Evolutionary conservation across 2,113 vertebrate genomes (phyloP).

Genomic region (Synchiropus splendidus): DNA sequence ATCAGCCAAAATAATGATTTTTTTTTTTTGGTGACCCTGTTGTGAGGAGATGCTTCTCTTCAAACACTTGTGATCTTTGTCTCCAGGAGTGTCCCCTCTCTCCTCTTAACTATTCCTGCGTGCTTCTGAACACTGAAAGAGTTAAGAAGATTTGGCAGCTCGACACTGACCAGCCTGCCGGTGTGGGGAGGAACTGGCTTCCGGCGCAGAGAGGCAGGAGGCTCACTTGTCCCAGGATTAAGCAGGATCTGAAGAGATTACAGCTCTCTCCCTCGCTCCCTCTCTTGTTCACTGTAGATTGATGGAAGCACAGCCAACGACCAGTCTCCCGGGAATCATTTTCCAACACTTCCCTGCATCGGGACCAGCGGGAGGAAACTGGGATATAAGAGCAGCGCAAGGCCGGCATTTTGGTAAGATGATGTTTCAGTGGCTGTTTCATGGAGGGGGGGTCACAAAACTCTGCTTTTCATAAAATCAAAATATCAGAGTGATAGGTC

Average conservation of each 20-base stretch:
- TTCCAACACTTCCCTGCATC: conserved; percentile 11
- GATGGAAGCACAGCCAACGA: conserved; percentile 9
- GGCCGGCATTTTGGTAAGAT: conserved; percentile 19
- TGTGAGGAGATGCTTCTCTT: too few relatives aligned
- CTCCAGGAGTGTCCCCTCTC: background rate
- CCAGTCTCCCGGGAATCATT: conserved; percentile 14
- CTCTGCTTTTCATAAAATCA: too few relatives aligned
- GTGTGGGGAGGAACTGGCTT: conserved; percentile 39
- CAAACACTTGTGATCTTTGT: too few relatives aligned
- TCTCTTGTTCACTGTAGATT: conserved; percentile 9
- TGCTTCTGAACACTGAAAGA: conserved; percentile 38
- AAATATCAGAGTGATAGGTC: too few relatives aligned
- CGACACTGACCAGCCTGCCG: conserved; percentile 18
- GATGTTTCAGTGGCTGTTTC: too few relatives aligned
- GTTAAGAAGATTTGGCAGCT: conserved; percentile 61
- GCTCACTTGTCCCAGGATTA: conserved; percentile 63
- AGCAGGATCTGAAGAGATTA: conserved; percentile 68
- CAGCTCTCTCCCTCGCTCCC: conserved; percentile 27
- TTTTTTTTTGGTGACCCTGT: too few relatives aligned
- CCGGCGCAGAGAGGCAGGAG: conserved; percentile 35
- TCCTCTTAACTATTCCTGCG: conserved; percentile 13
- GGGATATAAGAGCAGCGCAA: too few relatives aligned
- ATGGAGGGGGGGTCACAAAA: too few relatives aligned
- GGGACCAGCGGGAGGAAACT: background rate
- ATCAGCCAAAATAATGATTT: too few relatives aligned